A percentile compares a stretch with the other conserved stretches of the same genome.
Conservation (phyloP, 2,113 vertebrate species). For the Chaetodon auriga region DNA sequence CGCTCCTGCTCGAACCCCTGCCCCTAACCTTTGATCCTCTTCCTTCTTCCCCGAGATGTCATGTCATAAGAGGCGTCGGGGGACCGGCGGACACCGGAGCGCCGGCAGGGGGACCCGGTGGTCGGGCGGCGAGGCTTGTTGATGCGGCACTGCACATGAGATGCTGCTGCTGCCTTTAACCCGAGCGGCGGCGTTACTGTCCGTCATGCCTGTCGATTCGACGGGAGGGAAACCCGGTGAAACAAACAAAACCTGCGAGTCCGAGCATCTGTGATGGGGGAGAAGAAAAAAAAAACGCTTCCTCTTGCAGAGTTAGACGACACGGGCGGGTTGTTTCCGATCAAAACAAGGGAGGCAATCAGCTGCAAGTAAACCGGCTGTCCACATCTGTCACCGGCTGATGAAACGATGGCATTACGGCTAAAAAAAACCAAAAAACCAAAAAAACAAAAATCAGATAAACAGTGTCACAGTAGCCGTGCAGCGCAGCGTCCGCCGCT, state of each 20-base stretch:
- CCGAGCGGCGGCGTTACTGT: constrained; percentile 35
- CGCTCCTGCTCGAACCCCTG: constrained; percentile 52
- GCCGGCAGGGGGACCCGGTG: constrained; percentile 62
- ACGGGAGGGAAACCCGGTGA: constrained; percentile 43
- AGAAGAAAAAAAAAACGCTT: constrained; percentile 24
- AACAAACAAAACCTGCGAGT: constrained; percentile 15
- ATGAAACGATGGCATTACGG: not conserved
- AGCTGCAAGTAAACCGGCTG: not conserved
- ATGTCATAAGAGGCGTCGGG: constrained; percentile 82
- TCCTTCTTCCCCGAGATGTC: constrained; percentile 83
- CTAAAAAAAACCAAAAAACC: too few species aligned
- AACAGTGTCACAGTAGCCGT: constrained; percentile 34
- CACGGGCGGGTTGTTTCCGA: not conserved
- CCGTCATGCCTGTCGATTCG: constrained; percentile 68
- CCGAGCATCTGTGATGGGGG: constrained; percentile 45
- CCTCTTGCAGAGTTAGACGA: constrained; percentile 24
- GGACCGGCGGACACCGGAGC: constrained; percentile 67
- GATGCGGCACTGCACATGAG: constrained; percentile 63
- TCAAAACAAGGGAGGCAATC: constrained; percentile 1
- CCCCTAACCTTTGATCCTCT: constrained; percentile 76
- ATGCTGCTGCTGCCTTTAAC: constrained; percentile 38
- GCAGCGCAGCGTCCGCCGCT: constrained; percentile 1
- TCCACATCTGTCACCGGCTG: not conserved
- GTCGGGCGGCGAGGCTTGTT: constrained; percentile 63
- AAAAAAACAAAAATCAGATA: not conserved